Evolutionary conservation across 2,888 invertebrate species (phyloP).

Genomic region (Patella ulyssiponensis): DNA sequence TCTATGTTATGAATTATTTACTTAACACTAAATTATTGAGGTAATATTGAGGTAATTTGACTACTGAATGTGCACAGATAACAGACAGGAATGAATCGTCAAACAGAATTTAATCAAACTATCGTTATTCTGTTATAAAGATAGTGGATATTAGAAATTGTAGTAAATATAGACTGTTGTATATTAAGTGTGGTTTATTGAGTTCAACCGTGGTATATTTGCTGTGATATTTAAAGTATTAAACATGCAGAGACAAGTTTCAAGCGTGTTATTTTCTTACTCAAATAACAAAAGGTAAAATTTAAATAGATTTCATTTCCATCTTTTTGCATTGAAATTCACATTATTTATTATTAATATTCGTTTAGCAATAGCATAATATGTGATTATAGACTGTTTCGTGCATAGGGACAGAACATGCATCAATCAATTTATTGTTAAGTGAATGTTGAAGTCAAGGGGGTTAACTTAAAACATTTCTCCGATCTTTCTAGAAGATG

Average conservation of each 20-base stretch:
- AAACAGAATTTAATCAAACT: too few species aligned
- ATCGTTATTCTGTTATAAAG: too few species aligned
- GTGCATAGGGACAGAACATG: too few species aligned
- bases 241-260: conserved; percentile 33
- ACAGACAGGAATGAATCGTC: too few species aligned
- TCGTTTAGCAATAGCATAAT: too few species aligned
- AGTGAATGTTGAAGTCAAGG: too few species aligned
- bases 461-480: too few species aligned
- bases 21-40: neutral
- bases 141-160: neutral
- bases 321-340: too few species aligned
- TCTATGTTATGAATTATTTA: conserved; percentile 12
- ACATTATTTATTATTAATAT: too few species aligned
- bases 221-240: neutral
- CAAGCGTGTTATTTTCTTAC: conserved; percentile 36
- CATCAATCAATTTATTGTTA: too few species aligned
- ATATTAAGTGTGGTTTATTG: neutral
- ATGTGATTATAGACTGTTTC: too few species aligned
- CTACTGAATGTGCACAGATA: neutral
- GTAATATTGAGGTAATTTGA: neutral
- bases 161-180: neutral
- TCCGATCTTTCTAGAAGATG: too few species aligned
- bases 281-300: conserved; percentile 15
- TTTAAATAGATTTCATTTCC: neutral
- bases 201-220: neutral